Evolutionary conservation across 2,113 vertebrate species (phyloP), one percentile per base, ranked within the genome.

Genomic region (Apteryx mantelli): DNA sequence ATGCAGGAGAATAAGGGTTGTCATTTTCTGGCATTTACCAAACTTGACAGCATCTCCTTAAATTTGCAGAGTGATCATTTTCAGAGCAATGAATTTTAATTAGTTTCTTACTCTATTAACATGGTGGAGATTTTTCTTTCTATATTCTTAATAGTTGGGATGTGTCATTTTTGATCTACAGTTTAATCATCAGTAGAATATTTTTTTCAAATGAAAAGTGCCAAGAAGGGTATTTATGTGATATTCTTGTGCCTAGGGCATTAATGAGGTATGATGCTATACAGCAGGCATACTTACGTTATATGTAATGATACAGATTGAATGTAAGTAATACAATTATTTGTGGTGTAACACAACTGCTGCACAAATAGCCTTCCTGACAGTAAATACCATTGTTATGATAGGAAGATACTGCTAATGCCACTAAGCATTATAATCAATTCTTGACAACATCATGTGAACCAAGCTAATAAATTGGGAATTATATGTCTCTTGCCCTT

Each of bases 401-500:
- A 96, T 95, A 83, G 95, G 96, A 93, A 97, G 89, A 92, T 93
- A 89, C 93, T 64, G 94, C 94, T 97, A 97, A 96, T 77, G 95
- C 96, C 97, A 94, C 88, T 42, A 82, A 96, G 69, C 91, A 95
- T 98, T 97, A 96, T 87, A 92, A 95, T 97, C 94, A 97, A 95
- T 97, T 97, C 94, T 93, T 65, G 77, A 92, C 97, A 96, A 95
- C 91, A 69, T 95, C 96, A 58, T 86, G 81, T 50, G 93, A 97
- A 96, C 87, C 82, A 94, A 92, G 81, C 84, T 97, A 97, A 97
- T 97, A 97, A 97, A 97, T 97, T 95, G 91, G 63, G 95, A 96
- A 97, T 97, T 95, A 96, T 56, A 28, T 88, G 88, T 55, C 26
- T 94, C n/a, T 85, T 97, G 88, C 95, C 95, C 91, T 85, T 95